These are phyloP conservation scores for Smittia sp. DNA, from an alignment of 2,888 invertebrate species.

Conservation along the genomic window DNA sequence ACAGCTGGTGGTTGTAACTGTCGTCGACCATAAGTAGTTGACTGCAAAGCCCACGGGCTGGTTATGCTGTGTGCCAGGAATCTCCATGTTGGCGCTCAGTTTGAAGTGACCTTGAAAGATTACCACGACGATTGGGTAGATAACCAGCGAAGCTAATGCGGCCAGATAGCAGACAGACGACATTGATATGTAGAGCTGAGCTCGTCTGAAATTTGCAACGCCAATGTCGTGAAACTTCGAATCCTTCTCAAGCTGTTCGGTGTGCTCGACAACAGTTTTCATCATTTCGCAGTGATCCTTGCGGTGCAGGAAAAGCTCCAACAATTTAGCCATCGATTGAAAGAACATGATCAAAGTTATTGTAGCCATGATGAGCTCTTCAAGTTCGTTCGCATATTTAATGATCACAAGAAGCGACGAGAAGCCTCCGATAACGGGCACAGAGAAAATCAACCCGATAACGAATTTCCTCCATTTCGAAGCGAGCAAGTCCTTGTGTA, in stretches of 20 bases:
- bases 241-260: not conserved
- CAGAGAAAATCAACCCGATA: not conserved
- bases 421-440: not conserved
- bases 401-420: not conserved
- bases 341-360: not conserved
- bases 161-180: no score
- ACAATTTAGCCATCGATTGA: not conserved
- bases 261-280: not conserved
- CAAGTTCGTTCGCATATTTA: not conserved
- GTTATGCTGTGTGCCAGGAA: not conserved
- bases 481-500: not conserved
- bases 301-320: not conserved
- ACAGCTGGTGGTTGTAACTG: no score
- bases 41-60: not conserved
- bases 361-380: not conserved
- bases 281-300: not conserved
- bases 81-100: not conserved
- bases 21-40: not conserved
- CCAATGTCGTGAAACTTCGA: not conserved
- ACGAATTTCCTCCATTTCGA: not conserved
- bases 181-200: not conserved
- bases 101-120: not conserved
- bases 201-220: not conserved
- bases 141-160: not conserved
- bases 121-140: not conserved